A percentile compares a stretch with the other conserved stretches of the same genome.
Conservation (phyloP, 2,888 invertebrate species). For the Steinernema hermaphroditum region DNA sequence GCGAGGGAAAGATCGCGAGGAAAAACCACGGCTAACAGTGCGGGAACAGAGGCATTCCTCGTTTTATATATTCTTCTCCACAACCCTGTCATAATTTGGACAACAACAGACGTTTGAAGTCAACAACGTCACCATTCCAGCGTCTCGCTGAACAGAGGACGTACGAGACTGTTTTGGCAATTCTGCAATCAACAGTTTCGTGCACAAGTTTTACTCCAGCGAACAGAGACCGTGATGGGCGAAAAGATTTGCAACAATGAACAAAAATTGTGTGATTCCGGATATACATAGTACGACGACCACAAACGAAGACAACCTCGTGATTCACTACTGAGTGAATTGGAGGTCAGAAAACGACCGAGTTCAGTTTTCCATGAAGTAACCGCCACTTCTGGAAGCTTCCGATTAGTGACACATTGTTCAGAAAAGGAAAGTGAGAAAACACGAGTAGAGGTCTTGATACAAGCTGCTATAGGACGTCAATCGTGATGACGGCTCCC, state of each 20-base stretch:
- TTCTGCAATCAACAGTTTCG: neutral
- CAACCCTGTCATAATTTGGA: slow-evolving; percentile 10
- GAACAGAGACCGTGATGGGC: neutral
- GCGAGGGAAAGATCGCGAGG: neutral
- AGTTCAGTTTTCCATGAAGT: no score
- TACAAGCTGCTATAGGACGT: neutral
- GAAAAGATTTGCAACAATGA: neutral
- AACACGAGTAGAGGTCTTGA: no score
- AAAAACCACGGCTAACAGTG: no score
- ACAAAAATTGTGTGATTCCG: no score
- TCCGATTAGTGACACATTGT: no score
- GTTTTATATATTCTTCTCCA: slow-evolving; percentile 10
- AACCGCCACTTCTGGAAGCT: no score
- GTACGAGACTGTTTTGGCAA: slow-evolving; percentile 8
- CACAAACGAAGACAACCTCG: no score
- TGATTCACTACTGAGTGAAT: no score
- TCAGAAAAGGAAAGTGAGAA: no score
- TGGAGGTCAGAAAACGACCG: no score
- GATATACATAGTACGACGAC: no score
- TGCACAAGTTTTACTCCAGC: slow-evolving; percentile 1
- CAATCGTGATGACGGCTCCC: neutral
- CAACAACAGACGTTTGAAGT: neutral
- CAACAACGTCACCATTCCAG: slow-evolving; percentile 7
- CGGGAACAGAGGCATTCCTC: no score
- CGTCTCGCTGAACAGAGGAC: slow-evolving; percentile 9